phyloP scores from a whole-genome alignment of 2,888 invertebrate genomes.

The Chesias legatella region DNA sequence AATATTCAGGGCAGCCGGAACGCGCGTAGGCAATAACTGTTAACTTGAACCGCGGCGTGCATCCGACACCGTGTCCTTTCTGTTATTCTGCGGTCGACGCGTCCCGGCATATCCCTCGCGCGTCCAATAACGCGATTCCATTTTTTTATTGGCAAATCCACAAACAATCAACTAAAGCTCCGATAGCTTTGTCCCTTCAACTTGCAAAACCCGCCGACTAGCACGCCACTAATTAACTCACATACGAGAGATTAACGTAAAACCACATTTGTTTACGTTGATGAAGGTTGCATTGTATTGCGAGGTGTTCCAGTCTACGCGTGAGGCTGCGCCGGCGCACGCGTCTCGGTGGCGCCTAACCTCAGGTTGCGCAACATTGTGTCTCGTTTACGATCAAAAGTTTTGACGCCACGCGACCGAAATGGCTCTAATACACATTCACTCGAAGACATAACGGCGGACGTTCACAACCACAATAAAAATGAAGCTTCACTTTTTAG shows the following conservation, averaged over 20 bases:
- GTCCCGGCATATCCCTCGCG: slow-evolving; percentile 11
- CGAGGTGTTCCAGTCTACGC: slow-evolving; percentile 75
- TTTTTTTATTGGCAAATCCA: slow-evolving; percentile 15
- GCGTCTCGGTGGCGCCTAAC: slow-evolving; percentile 76
- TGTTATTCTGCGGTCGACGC: slow-evolving; percentile 33
- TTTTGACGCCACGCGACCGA: slow-evolving; percentile 46
- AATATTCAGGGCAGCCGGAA: slow-evolving; percentile 64
- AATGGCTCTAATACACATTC: slow-evolving; percentile 50
- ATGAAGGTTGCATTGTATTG: slow-evolving; percentile 77
- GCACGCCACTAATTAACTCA: slow-evolving; percentile 35
- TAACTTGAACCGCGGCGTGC: slow-evolving; percentile 57
- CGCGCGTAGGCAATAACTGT: slow-evolving; percentile 66
- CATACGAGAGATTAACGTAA: slow-evolving; percentile 50
- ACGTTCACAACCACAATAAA: slow-evolving; percentile 45
- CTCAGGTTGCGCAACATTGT: slow-evolving; percentile 65
- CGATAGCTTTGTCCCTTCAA: slow-evolving; percentile 5
- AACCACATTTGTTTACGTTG: slow-evolving; percentile 73
- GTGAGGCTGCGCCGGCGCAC: slow-evolving; percentile 75
- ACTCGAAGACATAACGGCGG: slow-evolving; percentile 26
- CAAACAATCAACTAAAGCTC: slow-evolving; percentile 16
- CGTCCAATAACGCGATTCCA: slow-evolving; percentile 15
- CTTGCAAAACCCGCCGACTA: slow-evolving; percentile 35
- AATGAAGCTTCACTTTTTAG: slow-evolving; percentile 66
- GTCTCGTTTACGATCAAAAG: slow-evolving; percentile 59
- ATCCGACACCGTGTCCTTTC: slow-evolving; percentile 42